Conservation (phyloP, 2,888 invertebrate genomes). For the Alentia gelatinosa region DNA sequence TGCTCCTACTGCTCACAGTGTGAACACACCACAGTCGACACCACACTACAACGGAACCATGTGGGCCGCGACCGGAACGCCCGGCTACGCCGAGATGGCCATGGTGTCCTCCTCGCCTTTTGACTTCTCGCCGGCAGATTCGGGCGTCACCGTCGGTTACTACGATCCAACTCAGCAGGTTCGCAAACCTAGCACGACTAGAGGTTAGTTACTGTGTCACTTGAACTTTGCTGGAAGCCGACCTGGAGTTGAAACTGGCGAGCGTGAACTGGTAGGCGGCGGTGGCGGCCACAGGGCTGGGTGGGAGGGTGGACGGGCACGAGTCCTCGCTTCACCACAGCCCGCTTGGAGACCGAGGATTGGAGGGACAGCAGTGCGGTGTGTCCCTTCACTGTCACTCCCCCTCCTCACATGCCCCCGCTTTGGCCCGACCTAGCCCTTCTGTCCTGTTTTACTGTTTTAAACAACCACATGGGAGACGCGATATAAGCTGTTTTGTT, state of each 20-base stretch:
- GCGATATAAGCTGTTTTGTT: no score
- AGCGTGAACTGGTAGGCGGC: no score
- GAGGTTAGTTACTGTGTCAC: conserved; percentile 33
- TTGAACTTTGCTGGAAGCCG: background rate
- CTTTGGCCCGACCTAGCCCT: no score
- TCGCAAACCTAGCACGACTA: conserved; percentile 4
- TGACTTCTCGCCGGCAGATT: conserved; percentile 27
- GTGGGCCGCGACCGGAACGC: conserved; percentile 3
- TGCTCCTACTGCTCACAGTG: background rate
- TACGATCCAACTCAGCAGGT: background rate
- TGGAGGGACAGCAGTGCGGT: background rate
- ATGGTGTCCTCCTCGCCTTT: conserved; percentile 37
- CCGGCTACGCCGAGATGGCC: conserved; percentile 46
- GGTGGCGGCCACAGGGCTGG: background rate
- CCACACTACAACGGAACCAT: background rate
- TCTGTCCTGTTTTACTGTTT: no score
- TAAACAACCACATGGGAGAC: no score
- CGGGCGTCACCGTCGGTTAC: background rate
- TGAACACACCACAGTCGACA: background rate
- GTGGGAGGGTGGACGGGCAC: background rate
- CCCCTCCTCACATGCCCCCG: background rate
- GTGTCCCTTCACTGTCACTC: background rate
- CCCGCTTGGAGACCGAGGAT: background rate
- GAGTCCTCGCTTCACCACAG: background rate
- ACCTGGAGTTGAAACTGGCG: no score